A percentile compares a stretch with the other conserved stretches of the same genome.
phyloP scores from a whole-genome alignment of 1,140 invertebrate species.

The Platyscapa corneri region DNA sequence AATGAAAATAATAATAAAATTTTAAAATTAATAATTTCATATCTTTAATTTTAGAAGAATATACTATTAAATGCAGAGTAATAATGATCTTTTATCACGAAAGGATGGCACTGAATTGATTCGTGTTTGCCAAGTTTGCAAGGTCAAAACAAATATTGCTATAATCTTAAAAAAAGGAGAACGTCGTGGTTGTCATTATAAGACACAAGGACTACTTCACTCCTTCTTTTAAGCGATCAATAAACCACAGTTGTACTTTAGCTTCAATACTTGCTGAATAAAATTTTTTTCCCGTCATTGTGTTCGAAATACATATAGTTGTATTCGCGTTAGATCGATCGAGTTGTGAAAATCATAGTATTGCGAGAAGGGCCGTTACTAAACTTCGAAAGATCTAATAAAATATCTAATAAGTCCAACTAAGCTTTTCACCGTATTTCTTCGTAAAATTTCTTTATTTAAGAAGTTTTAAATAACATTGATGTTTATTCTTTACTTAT shows the following conservation, averaged over 20 bases:
- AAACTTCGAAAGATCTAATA: neutral
- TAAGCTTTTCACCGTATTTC: neutral
- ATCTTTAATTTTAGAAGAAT: neutral
- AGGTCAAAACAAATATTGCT: constrained; percentile 13
- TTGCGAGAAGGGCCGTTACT: neutral
- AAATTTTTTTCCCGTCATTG: neutral
- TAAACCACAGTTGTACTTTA: constrained; percentile 23
- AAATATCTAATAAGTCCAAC: neutral
- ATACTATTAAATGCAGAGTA: neutral
- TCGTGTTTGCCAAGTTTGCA: neutral
- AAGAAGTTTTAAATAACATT: neutral
- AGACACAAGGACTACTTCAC: neutral
- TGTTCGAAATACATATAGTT: neutral
- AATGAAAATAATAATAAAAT: neutral
- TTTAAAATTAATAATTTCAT: neutral
- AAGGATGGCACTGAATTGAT: constrained; percentile 13
- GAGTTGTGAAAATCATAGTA: neutral
- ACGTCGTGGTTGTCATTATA: neutral
- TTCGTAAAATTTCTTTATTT: neutral
- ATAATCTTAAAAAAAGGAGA: neutral
- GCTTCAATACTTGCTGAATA: neutral
- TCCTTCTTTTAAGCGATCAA: constrained; percentile 7
- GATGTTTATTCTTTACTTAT: neutral
- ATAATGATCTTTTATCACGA: constrained; percentile 27
- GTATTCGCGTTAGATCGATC: constrained; percentile 35